Evolutionary conservation across 2,888 invertebrate genomes (phyloP).

Genomic region (Geotrupes spiniger): DNA sequence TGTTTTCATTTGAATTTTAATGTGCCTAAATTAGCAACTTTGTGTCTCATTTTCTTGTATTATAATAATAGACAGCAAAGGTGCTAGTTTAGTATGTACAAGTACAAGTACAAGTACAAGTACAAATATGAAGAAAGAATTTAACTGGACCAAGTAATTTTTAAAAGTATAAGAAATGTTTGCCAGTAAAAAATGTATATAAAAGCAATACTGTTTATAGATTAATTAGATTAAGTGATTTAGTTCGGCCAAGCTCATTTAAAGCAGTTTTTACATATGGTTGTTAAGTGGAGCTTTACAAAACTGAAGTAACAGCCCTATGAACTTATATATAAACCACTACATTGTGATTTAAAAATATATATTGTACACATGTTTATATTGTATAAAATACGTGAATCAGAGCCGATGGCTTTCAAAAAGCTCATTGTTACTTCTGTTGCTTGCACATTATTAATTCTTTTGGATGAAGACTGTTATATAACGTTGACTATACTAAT

Average conservation of each 20-base stretch:
- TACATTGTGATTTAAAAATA: conserved; percentile 17
- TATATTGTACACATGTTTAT: conserved; percentile 14
- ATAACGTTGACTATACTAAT: neutral
- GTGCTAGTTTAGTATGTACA: too few relatives aligned
- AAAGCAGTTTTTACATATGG: conserved; percentile 4
- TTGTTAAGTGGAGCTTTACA: conserved; percentile 11
- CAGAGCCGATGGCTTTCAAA: conserved; percentile 8
- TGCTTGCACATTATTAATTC: conserved; percentile 5
- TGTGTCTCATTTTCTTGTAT: too few relatives aligned
- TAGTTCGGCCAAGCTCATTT: neutral
- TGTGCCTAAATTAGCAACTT: too few relatives aligned
- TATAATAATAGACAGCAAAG: too few relatives aligned
- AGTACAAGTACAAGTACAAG: neutral
- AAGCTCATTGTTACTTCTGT: conserved; percentile 4
- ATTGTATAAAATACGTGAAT: conserved; percentile 1
- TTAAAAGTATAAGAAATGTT: conserved; percentile 17
- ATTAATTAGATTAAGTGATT: conserved; percentile 2
- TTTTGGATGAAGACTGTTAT: conserved; percentile 2
- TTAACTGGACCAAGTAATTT: conserved; percentile 12
- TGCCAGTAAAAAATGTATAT: conserved; percentile 18
- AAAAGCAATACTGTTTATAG: conserved; percentile 16
- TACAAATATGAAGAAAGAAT: neutral
- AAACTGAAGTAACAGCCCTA: conserved; percentile 10
- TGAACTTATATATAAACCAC: neutral
- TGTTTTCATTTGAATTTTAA: too few relatives aligned